These are phyloP conservation scores for Etheostoma spectabile DNA, from an alignment of 2,113 vertebrate genomes.

Conservation along the genomic window DNA sequence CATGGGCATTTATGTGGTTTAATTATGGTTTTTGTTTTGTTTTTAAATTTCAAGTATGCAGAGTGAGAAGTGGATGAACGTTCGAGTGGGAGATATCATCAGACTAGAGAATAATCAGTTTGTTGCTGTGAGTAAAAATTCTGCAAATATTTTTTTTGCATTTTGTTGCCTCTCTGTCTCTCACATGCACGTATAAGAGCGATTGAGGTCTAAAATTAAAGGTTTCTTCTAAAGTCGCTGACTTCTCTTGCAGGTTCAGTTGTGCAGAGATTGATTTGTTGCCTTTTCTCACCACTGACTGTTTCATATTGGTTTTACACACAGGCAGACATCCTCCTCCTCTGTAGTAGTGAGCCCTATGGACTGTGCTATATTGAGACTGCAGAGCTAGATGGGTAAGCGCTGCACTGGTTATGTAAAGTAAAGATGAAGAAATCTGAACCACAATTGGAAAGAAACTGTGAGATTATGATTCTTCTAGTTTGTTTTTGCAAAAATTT, in stretches of 20 bases:
- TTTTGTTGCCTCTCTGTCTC: neutral
- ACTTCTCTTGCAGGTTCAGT: neutral
- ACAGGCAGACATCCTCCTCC: constrained; percentile 93
- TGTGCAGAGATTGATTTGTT: constrained; percentile 37
- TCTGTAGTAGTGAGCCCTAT: constrained; percentile 94
- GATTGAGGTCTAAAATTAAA: neutral
- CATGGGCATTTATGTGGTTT: neutral
- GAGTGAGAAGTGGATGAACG: constrained; percentile 95
- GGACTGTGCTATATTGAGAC: constrained; percentile 95
- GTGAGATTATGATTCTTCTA: neutral
- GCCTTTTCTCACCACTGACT: constrained; percentile 25
- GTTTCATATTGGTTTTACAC: constrained; percentile 62
- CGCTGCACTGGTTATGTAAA: constrained; percentile 12
- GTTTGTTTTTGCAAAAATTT: neutral
- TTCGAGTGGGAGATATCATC: constrained; percentile 94
- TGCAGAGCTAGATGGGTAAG: constrained; percentile 92
- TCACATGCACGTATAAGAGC: neutral
- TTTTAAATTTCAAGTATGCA: constrained; percentile 82
- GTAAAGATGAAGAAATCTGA: neutral
- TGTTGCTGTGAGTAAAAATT: constrained; percentile 87
- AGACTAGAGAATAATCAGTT: constrained; percentile 95
- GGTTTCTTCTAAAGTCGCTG: neutral
- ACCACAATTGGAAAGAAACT: neutral
- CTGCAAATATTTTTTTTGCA: neutral
- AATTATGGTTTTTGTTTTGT: neutral